Base-by-base conservation (phyloP, 2,113 vertebrate genomes). In the Recurvirostra avosetta region DNA sequence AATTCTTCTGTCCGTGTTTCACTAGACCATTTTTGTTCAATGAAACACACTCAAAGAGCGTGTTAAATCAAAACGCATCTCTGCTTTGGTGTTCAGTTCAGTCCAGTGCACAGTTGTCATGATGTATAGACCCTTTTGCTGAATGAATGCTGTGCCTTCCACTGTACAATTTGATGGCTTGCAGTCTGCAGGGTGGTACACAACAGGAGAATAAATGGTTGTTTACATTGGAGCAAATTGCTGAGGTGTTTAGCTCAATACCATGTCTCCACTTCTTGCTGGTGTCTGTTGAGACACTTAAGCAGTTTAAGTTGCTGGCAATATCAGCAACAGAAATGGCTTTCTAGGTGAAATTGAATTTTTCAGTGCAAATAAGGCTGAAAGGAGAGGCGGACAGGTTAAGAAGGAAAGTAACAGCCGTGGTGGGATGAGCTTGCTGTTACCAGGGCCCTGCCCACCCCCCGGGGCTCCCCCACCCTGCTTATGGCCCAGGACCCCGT, bases 391-490 rank as follows among this genome's bases (percentile, higher is more conserved):
- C 55, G 32, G 30, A 12, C 15, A 11, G 10, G 3, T 49, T n/a
- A 32, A 56, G 58, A 65, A 47, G 34, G 16, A 59, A 30, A 80
- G 63, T 21, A 63, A 0, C 5, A 77, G 21, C 21, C 9, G 0
- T 25, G 6, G 1, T 40, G 19, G 25, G 10, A 26, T 55, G 45
- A 56, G 5, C 23, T 49, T 56, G 55, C 11, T 38, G 23, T 52
- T 52, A 5, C 15, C 19, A 55, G 16, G 12, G 12, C 14, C 11
- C 6, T 66, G 16, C 30, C 8, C 10, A 40, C 3, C 8, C 9
- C 4, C 8, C 3, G 8, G 21, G 7, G 22, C 21, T 67, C 7
- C 5, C 7, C 3, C 1, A 5, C 8, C 9, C 34, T 70, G 50
- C 20, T 32, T 12, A 16, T 2, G 17, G n/a, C 18, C 45, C 15